Conservation (phyloP, 2,888 invertebrate genomes). For the Harpalus rubripes region DNA sequence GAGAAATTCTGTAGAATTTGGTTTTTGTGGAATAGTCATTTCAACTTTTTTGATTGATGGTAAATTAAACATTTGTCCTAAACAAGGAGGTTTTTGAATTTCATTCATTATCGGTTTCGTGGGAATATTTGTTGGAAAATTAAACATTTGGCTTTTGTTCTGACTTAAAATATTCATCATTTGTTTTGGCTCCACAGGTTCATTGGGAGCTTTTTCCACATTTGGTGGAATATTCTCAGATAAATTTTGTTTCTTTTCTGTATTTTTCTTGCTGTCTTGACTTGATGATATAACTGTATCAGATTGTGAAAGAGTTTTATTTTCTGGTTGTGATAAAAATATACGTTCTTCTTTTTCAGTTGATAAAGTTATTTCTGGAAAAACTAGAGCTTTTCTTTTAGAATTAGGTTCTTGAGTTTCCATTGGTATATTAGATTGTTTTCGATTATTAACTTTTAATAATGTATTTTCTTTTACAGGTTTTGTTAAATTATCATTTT, state of each 20-base stretch:
- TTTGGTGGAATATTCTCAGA: background rate
- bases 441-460: background rate
- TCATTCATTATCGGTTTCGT: background rate
- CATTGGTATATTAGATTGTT: background rate
- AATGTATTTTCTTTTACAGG: background rate
- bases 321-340: background rate
- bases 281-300: slow-evolving; percentile 11
- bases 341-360: background rate
- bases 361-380: background rate
- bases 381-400: background rate
- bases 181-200: background rate
- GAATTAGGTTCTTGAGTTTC: background rate
- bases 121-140: background rate
- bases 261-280: background rate
- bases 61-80: slow-evolving; percentile 8
- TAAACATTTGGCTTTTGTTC: background rate
- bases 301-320: background rate
- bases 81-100: background rate
- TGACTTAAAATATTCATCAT: background rate
- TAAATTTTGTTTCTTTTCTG: background rate
- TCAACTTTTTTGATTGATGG: background rate
- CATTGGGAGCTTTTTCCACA: background rate
- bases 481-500: slow-evolving; percentile 1
- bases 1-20: background rate
- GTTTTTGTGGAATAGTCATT: background rate